Conservation (phyloP, 2,888 invertebrate genomes). For the Trissolcus japonicus region DNA sequence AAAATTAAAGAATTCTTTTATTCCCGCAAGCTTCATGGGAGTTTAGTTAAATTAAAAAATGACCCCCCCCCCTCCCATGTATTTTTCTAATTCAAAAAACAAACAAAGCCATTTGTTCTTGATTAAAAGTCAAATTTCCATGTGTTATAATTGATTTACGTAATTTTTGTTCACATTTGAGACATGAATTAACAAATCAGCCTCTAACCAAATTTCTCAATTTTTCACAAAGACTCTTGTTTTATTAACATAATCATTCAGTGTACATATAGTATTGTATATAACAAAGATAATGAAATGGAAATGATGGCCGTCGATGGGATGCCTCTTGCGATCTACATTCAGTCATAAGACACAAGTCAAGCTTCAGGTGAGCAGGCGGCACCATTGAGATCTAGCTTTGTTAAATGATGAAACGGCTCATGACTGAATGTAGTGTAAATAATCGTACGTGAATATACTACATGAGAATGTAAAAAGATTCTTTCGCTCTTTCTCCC, state of each 20-base stretch:
- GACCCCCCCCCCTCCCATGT: neutral
- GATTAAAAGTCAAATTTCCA: neutral
- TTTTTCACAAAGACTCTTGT: slow-evolving; percentile 40
- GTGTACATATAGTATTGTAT: slow-evolving; percentile 55
- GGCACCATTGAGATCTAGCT: neutral
- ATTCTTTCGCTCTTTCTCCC: slow-evolving; percentile 55
- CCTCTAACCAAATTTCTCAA: slow-evolving; percentile 38
- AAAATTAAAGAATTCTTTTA: neutral
- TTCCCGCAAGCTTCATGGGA: too few species aligned
- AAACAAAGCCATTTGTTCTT: slow-evolving; percentile 35
- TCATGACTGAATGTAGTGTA: slow-evolving; percentile 48
- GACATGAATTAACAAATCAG: slow-evolving; percentile 36
- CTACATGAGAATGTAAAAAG: slow-evolving; percentile 41
- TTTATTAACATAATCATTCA: slow-evolving; percentile 26
- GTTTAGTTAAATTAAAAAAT: slow-evolving; percentile 26
- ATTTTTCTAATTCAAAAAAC: slow-evolving; percentile 29
- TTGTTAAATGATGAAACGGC: neutral
- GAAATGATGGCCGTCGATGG: slow-evolving; percentile 46
- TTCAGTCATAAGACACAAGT: slow-evolving; percentile 45
- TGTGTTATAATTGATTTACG: neutral
- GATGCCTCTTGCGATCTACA: slow-evolving; percentile 52
- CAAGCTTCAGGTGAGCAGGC: neutral
- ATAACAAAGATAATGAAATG: slow-evolving; percentile 21
- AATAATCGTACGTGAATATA: slow-evolving; percentile 31
- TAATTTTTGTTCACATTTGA: neutral